These are phyloP conservation scores for Drosophila paracracens DNA, from an alignment of 2,888 invertebrate genomes.

Conservation along the genomic window DNA sequence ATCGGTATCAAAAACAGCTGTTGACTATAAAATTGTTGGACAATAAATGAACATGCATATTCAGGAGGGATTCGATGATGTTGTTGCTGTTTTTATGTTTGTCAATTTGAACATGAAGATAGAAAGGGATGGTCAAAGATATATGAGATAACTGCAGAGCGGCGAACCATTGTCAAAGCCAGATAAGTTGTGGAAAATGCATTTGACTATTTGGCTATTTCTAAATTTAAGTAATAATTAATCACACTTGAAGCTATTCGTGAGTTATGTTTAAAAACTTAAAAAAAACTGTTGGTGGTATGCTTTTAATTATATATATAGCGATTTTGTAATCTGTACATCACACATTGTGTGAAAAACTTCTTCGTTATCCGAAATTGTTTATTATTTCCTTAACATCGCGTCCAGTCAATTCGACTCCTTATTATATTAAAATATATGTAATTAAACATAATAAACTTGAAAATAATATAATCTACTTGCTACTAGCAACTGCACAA, in stretches of 20 bases:
- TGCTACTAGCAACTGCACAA: neutral
- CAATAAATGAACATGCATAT: neutral
- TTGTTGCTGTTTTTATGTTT: neutral
- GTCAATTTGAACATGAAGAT: neutral
- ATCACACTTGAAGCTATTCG: neutral
- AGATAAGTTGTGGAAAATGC: neutral
- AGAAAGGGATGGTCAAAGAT: neutral
- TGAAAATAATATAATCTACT: neutral
- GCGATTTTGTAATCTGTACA: neutral
- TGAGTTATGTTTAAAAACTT: too few relatives aligned
- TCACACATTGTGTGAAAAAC: neutral
- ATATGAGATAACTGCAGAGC: constrained; percentile 1
- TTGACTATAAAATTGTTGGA: neutral
- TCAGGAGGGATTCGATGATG: neutral
- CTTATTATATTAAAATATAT: too few relatives aligned
- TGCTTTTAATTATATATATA: neutral
- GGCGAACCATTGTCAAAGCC: neutral
- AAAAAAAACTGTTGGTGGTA: neutral
- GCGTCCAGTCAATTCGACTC: too few relatives aligned
- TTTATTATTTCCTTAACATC: too few relatives aligned
- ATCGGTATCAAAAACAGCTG: neutral
- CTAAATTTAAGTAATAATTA: neutral
- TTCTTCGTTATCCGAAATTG: too few relatives aligned
- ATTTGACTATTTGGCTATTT: neutral
- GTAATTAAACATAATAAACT: neutral